Evolutionary conservation across 2,888 invertebrate genomes (phyloP).

Genomic region (Tromatobia lineatoria): DNA sequence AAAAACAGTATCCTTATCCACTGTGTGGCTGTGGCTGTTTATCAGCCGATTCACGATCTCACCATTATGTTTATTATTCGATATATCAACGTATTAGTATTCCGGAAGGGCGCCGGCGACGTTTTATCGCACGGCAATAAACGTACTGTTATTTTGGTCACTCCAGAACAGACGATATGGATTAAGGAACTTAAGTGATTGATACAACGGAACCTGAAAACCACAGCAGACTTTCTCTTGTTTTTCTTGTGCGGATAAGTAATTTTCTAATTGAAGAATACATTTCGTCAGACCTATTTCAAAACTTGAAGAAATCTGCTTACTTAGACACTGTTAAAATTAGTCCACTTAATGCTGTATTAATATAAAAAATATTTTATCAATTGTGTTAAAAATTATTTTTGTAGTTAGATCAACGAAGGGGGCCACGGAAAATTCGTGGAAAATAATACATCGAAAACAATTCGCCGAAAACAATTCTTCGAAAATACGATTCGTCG

Average conservation of each 20-base stretch:
- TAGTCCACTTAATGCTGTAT: too few species aligned
- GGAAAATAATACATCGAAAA: too few species aligned
- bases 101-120: constrained; percentile 44
- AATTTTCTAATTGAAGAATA: background rate
- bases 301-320: too few species aligned
- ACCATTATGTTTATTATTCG: constrained; percentile 62
- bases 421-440: too few species aligned
- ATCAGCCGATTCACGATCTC: constrained; percentile 54
- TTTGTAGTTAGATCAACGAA: too few species aligned
- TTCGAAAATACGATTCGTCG: too few species aligned
- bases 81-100: constrained; percentile 61
- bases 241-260: background rate
- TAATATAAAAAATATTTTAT: too few species aligned
- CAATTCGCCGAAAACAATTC: too few species aligned
- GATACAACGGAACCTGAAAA: constrained; percentile 28
- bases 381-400: too few species aligned
- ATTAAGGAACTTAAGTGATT: constrained; percentile 43
- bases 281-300: too few species aligned
- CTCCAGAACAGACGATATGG: constrained; percentile 11
- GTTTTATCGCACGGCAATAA: constrained; percentile 56
- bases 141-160: constrained; percentile 22
- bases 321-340: too few species aligned
- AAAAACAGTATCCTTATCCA: constrained; percentile 8
- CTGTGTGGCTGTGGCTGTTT: constrained; percentile 1
- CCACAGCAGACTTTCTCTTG: constrained; percentile 9